Percentiles rank a stretch among this genome's conserved stretches.
Evolutionary conservation across 2,113 vertebrate species (phyloP).

Genomic region (Tachycineta bicolor): DNA sequence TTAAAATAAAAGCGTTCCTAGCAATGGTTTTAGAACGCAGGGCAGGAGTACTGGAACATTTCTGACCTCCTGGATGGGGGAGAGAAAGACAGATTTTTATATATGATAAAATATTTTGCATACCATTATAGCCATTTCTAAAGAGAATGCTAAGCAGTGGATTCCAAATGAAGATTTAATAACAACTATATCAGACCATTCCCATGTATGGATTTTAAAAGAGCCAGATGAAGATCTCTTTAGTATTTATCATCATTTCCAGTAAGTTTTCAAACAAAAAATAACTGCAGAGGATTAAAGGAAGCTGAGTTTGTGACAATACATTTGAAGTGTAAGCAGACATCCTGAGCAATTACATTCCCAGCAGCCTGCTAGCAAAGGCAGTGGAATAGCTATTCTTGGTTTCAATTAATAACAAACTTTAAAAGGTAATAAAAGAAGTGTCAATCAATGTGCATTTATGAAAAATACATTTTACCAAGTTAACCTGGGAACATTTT

Average conservation of each 20-base stretch:
- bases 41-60: slow-evolving; percentile 28
- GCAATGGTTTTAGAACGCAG: slow-evolving; percentile 5
- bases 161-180: slow-evolving; percentile 35
- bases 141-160: slow-evolving; percentile 8
- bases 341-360: neutral
- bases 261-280: neutral
- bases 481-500: neutral
- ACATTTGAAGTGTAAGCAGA: neutral
- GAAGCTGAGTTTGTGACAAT: neutral
- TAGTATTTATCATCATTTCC: neutral
- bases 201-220: neutral
- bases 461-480: neutral
- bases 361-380: neutral
- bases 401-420: neutral
- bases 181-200: neutral
- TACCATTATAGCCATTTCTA: slow-evolving; percentile 13
- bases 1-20: slow-evolving; percentile 13
- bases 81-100: slow-evolving; percentile 34
- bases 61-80: neutral
- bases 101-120: slow-evolving; percentile 44
- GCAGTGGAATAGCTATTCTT: neutral
- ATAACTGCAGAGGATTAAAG: neutral
- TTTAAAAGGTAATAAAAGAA: neutral
- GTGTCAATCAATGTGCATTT: neutral
- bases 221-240: neutral